phyloP scores from a whole-genome alignment of 2,797 vertebrate genomes.

The Lepilemur septentrionalis region DNA sequence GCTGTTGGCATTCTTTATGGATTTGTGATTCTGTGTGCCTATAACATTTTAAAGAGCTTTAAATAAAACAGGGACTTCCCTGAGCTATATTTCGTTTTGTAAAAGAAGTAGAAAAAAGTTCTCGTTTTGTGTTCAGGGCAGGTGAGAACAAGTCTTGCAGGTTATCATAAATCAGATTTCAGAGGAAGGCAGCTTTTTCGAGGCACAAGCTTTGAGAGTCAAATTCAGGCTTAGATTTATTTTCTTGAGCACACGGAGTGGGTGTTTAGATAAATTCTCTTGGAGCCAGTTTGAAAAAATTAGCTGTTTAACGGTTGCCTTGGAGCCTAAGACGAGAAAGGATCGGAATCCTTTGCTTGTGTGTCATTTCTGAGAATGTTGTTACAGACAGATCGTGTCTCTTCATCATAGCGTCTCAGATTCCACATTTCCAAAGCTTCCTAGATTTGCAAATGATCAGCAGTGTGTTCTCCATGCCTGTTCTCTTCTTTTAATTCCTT shows the following conservation, averaged over 20 bases:
- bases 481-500: background rate
- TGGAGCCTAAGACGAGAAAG: background rate
- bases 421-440: constrained; percentile 23
- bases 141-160: background rate
- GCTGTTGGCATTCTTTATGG: background rate
- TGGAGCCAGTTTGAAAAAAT: constrained; percentile 41
- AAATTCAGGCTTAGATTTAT: constrained; percentile 67
- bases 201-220: constrained; percentile 50
- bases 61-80: background rate
- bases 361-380: constrained; percentile 36
- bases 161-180: constrained; percentile 33
- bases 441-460: constrained; percentile 52
- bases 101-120: background rate
- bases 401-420: constrained; percentile 55
- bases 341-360: background rate
- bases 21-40: background rate
- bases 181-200: constrained; percentile 37
- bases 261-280: constrained; percentile 54
- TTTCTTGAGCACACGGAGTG: constrained; percentile 47
- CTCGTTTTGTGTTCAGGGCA: background rate
- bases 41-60: background rate
- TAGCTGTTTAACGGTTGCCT: constrained; percentile 36
- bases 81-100: background rate
- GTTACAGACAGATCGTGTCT: constrained; percentile 62
- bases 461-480: background rate